These are phyloP conservation scores for Monomorium pharaonis DNA, from an alignment of 1,140 invertebrate genomes.

Conservation along the genomic window DNA sequence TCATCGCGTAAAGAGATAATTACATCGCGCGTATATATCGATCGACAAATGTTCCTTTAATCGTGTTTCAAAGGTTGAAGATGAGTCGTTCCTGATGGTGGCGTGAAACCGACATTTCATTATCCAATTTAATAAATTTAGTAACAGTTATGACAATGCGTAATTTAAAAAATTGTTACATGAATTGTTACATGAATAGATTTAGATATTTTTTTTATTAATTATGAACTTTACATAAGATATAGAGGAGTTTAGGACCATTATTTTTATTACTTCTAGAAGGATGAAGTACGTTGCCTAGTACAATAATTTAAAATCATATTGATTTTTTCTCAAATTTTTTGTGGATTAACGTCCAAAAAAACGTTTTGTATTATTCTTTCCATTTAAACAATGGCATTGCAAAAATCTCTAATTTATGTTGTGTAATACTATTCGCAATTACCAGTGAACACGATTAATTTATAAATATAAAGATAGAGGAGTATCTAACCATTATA, in stretches of 20 bases:
- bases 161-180: too few relatives aligned
- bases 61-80: neutral
- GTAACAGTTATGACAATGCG: neutral
- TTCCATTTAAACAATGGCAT: neutral
- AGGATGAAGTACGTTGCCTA: neutral
- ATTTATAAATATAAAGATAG: neutral
- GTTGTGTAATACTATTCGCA: neutral
- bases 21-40: constrained; percentile 3
- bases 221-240: too few relatives aligned
- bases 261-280: neutral
- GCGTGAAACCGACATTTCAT: neutral
- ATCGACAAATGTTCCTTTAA: constrained; percentile 23
- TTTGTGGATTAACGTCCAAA: neutral
- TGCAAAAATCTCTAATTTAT: neutral
- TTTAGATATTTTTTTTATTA: too few relatives aligned
- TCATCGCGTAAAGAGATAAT: constrained; percentile 48
- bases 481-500: neutral
- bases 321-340: neutral
- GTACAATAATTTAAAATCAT: too few relatives aligned
- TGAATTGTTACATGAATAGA: too few relatives aligned
- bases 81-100: neutral
- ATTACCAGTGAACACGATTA: too few relatives aligned
- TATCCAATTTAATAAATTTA: neutral
- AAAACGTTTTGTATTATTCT: neutral
- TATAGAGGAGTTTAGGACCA: too few relatives aligned